These are phyloP conservation scores for Sclerodermus sp. DNA, from an alignment of 2,888 invertebrate genomes.

Conservation along the genomic window DNA sequence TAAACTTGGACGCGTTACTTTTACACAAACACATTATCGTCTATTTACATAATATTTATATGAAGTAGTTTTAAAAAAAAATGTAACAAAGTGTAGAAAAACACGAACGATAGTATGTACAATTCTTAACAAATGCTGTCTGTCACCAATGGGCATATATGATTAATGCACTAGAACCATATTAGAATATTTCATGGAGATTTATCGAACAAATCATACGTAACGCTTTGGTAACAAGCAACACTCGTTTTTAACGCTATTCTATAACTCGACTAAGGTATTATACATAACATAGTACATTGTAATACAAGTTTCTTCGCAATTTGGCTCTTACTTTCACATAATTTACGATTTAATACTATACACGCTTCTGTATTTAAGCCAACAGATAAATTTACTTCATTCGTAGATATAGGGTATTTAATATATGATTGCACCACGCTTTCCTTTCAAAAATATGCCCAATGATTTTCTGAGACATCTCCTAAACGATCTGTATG, in stretches of 20 bases:
- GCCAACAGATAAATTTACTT: too few relatives aligned
- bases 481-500: too few relatives aligned
- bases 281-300: constrained; percentile 29
- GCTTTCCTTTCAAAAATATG: too few relatives aligned
- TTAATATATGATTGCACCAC: too few relatives aligned
- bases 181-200: too few relatives aligned
- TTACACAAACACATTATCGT: constrained; percentile 20
- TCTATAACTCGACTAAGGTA: neutral
- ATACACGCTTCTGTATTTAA: too few relatives aligned
- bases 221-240: constrained; percentile 28
- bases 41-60: constrained; percentile 33
- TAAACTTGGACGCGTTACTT: constrained; percentile 30
- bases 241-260: constrained; percentile 15
- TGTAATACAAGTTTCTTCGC: constrained; percentile 34
- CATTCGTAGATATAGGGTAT: too few relatives aligned
- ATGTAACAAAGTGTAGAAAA: constrained; percentile 52
- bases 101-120: constrained; percentile 43
- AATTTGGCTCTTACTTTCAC: constrained; percentile 11
- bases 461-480: too few relatives aligned
- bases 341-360: neutral
- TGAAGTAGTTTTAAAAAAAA: constrained; percentile 34
- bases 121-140: constrained; percentile 29
- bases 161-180: neutral
- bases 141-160: constrained; percentile 19
- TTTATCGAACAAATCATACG: too few relatives aligned